These are phyloP conservation scores for Ceryle rudis DNA, from an alignment of 2,797 vertebrate species.

Conservation along the genomic window DNA sequence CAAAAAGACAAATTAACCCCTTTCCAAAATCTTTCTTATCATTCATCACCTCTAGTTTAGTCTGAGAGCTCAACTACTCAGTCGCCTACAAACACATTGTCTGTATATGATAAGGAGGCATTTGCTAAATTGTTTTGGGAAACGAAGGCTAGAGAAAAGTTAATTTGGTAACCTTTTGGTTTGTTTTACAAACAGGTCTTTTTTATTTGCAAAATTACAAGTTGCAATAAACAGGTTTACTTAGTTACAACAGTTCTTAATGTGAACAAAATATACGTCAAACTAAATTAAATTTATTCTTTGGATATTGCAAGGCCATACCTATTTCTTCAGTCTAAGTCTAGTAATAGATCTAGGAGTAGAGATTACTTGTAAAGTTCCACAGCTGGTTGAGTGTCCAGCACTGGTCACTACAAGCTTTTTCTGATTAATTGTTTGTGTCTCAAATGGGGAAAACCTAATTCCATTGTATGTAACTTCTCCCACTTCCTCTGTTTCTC, in stretches of 20 bases:
- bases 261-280: background rate
- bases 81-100: conserved; percentile 18
- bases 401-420: background rate
- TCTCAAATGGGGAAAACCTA: background rate
- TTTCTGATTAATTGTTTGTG: background rate
- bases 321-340: background rate
- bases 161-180: background rate
- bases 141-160: background rate
- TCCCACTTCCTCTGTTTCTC: conserved; percentile 6
- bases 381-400: background rate
- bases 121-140: conserved; percentile 24
- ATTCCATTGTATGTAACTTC: background rate
- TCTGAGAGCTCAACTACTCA: conserved; percentile 20
- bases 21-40: conserved; percentile 73
- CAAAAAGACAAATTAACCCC: conserved; percentile 73
- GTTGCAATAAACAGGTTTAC: background rate
- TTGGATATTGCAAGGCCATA: background rate
- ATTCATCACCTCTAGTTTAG: conserved; percentile 69
- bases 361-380: background rate
- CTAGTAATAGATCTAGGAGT: background rate
- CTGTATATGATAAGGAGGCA: conserved; percentile 12
- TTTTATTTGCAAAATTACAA: background rate
- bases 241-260: background rate
- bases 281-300: background rate
- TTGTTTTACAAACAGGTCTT: background rate